A percentile compares a stretch with the other conserved stretches of the same genome.
Evolutionary conservation across 1,140 invertebrate species (phyloP).

Genomic region (Helicoverpa armigera): DNA sequence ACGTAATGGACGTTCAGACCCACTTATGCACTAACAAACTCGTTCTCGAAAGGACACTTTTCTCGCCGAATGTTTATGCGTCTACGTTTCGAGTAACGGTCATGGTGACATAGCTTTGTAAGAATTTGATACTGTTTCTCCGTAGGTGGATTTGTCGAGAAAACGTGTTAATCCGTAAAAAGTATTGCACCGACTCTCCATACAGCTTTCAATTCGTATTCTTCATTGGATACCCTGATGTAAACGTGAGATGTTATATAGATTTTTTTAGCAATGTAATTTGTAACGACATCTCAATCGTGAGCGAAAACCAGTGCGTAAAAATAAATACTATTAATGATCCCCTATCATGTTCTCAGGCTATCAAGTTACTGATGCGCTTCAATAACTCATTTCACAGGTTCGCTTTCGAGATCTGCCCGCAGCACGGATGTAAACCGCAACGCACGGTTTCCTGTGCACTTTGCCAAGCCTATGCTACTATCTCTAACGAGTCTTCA

Average conservation of each 20-base stretch:
- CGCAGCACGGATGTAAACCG: slow-evolving; percentile 72
- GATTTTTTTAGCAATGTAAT: no score
- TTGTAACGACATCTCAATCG: not conserved
- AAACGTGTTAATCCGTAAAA: slow-evolving; percentile 52
- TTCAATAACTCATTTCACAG: slow-evolving; percentile 83
- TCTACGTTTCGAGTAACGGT: slow-evolving; percentile 71
- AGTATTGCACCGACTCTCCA: slow-evolving; percentile 20
- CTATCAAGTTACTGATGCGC: slow-evolving; percentile 74
- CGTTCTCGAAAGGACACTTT: slow-evolving; percentile 61
- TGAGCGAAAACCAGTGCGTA: slow-evolving; percentile 9
- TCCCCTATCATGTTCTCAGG: slow-evolving; percentile 64
- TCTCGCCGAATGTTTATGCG: slow-evolving; percentile 57
- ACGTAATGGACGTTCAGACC: slow-evolving; percentile 59
- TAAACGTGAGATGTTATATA: not conserved
- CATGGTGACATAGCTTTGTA: slow-evolving; percentile 65
- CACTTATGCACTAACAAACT: slow-evolving; percentile 60
- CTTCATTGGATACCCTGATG: not conserved
- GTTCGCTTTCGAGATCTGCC: slow-evolving; percentile 80
- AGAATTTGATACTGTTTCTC: slow-evolving; percentile 66
- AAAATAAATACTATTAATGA: slow-evolving; percentile 51
- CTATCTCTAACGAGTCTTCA: slow-evolving; percentile 43
- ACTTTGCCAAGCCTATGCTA: slow-evolving; percentile 63
- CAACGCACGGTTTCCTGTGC: slow-evolving; percentile 64
- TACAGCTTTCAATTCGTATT: slow-evolving; percentile 21
- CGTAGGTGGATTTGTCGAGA: slow-evolving; percentile 64